Conservation (phyloP, 2,888 invertebrate genomes). For the Philereme vetulata region DNA sequence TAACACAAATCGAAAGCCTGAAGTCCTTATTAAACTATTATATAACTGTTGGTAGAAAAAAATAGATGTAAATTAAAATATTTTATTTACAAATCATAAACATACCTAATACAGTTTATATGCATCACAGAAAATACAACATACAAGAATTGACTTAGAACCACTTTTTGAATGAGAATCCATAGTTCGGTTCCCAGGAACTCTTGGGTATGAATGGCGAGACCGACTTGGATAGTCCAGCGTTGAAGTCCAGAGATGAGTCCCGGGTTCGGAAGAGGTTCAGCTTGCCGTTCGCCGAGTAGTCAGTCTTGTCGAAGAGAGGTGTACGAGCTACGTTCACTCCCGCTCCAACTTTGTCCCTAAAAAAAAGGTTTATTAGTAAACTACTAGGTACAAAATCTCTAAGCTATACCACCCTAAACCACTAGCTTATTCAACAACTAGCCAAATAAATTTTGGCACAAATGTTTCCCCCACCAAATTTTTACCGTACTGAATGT, state of each 20-base stretch:
- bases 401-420: no score
- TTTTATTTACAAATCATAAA: constrained; percentile 2
- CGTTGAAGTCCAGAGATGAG: constrained; percentile 55
- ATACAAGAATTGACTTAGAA: constrained; percentile 35
- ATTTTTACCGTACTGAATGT: no score
- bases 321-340: constrained; percentile 48
- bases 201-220: constrained; percentile 47
- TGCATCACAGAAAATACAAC: neutral
- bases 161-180: constrained; percentile 45
- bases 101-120: neutral
- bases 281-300: constrained; percentile 52
- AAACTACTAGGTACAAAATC: no score
- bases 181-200: constrained; percentile 49
- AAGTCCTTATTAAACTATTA: no score
- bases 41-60: neutral
- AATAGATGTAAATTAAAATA: neutral
- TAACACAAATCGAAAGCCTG: no score
- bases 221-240: constrained; percentile 50
- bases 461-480: no score
- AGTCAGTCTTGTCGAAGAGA: constrained; percentile 50
- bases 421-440: no score
- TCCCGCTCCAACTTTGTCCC: constrained; percentile 51
- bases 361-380: constrained; percentile 27
- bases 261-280: constrained; percentile 47
- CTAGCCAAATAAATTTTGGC: no score